Evolutionary conservation across 1,140 invertebrate species (phyloP).

Genomic region (Drosophila pectinifera): DNA sequence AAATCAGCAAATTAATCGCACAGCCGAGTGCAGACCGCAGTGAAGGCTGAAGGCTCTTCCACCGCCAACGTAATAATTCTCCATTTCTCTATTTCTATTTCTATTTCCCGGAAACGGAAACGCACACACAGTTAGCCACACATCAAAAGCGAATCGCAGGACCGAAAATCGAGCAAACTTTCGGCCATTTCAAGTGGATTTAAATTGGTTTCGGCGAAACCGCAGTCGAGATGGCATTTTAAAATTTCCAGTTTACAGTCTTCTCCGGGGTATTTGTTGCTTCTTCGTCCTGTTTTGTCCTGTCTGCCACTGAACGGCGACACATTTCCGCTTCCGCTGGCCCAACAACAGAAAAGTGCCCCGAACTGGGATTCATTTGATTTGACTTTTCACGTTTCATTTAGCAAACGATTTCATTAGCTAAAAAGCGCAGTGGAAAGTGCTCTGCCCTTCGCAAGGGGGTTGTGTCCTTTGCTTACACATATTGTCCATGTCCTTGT

Average conservation of each 20-base stretch:
- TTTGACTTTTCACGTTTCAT: conserved; percentile 82
- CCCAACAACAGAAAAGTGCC: conserved; percentile 31
- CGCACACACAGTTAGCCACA: conserved; percentile 77
- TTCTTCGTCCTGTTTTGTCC: conserved; percentile 18
- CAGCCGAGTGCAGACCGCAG: conserved; percentile 57
- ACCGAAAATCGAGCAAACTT: conserved; percentile 36
- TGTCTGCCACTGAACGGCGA: conserved; percentile 68
- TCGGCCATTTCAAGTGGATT: conserved; percentile 65
- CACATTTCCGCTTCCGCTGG: conserved; percentile 79
- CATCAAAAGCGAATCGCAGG: conserved; percentile 40
- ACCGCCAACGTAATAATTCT: neutral
- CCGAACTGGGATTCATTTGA: conserved; percentile 45
- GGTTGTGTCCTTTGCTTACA: conserved; percentile 3
- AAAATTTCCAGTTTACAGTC: conserved; percentile 45
- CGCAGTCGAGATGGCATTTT: conserved; percentile 62
- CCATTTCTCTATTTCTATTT: neutral
- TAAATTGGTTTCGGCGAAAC: conserved; percentile 66
- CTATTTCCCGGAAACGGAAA: conserved; percentile 65
- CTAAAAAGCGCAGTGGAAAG: conserved; percentile 68
- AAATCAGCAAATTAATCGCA: conserved; percentile 81
- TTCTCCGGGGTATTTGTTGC: conserved; percentile 23
- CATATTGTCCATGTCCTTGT: conserved; percentile 62
- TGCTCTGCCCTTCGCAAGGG: conserved; percentile 20
- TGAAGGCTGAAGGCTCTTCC: neutral
- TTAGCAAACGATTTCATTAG: conserved; percentile 84